phyloP scores from a whole-genome alignment of 2,888 invertebrate species.

The Pyrocoelia pectoralis region DNA sequence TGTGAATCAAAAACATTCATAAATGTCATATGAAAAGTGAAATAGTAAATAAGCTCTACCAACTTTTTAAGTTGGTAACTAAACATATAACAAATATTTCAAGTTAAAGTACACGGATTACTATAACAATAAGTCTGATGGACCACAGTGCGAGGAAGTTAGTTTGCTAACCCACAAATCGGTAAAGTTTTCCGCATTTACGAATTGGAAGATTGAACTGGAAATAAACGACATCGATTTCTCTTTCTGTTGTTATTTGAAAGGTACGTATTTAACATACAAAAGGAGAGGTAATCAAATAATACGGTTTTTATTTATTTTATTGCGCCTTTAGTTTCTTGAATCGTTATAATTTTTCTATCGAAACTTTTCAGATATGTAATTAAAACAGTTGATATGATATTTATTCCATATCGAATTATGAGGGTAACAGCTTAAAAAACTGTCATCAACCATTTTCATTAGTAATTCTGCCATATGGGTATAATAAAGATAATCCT shows the following conservation, averaged over 20 bases:
- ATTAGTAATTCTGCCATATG: not conserved
- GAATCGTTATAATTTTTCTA: too few species aligned
- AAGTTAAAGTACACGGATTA: not conserved
- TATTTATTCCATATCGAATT: too few species aligned
- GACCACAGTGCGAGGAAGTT: not conserved
- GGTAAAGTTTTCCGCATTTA: not conserved
- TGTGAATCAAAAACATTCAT: not conserved
- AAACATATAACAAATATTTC: not conserved
- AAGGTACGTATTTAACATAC: not conserved
- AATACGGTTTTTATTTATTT: too few species aligned
- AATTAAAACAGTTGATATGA: conserved; percentile 1
- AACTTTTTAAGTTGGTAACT: not conserved
- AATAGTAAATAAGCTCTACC: not conserved
- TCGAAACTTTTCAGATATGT: not conserved
- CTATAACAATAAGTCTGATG: not conserved
- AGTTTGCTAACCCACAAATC: not conserved
- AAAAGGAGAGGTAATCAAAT: not conserved
- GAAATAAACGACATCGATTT: conserved; percentile 1
- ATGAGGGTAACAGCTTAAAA: not conserved
- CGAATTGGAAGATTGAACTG: conserved; percentile 1
- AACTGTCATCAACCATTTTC: not conserved
- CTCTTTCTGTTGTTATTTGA: not conserved
- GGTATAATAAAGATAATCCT: not conserved
- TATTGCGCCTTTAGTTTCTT: too few species aligned
- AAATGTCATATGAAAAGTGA: not conserved